Base-by-base conservation (phyloP, 2,888 invertebrate species). In the Aleiodes leptofemur region DNA sequence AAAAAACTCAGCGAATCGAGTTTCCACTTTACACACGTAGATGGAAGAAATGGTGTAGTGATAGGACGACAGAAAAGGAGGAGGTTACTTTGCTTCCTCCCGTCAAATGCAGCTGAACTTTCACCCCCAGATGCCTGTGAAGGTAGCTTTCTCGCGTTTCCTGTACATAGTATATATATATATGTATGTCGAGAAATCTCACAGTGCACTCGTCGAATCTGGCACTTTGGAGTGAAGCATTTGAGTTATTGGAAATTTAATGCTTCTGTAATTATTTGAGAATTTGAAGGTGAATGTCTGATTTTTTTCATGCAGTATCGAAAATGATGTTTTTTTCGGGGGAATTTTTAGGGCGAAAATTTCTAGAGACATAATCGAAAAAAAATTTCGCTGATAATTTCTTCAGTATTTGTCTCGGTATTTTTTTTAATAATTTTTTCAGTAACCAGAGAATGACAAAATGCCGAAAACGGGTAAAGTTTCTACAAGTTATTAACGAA, bases 1-100 rank as follows among this genome's bases (percentile, higher is more conserved):
- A 23, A 66, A 31, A 57, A 79, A 79, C 77, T 79, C 76, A 70
- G 53, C 69, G 66, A 79, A 79, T 78, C 73, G 79, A 78, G 78
- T 79, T 79, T 64, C 23, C 51, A 61, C 51, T 51, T 64, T 31
- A 34, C 72, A 59, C 50, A 48, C 23, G 23, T 23, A 23, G 23
- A 23, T 64, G 13, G 38, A 69, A 55, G 72, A 64, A 9, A 64
- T 8, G 23, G 3, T 38, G 34, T 59, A 59, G 59, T 34, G 34
- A 43, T 43, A 43, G 43, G 7, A 43, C 43, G 76, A 74, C 7
- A 61, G 61, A 61, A 61, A 61, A 43, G 64, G 48, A 14, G 48
- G 29, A 13, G 48, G 43, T 64, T 64, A 64, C 68, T 74, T 74
- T 64, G 48, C 64, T 48, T 48, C 43, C 43, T 76, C 53, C 48